Evolutionary conservation across 2,797 vertebrate genomes (phyloP).

Genomic region (Rhinatrema bivittatum): DNA sequence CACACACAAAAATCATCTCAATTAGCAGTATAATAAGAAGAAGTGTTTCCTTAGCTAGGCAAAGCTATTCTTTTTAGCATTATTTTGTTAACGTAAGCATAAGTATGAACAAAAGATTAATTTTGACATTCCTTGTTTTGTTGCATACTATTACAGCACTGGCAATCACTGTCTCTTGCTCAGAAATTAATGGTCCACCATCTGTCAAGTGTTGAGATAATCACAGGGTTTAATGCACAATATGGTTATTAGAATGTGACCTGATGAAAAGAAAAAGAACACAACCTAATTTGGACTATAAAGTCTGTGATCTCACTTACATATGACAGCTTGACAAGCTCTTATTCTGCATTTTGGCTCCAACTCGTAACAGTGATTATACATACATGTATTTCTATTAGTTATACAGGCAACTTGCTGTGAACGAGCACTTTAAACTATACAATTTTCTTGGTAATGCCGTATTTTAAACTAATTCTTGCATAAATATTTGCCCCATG

Average conservation of each 20-base stretch:
- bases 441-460: slow-evolving; percentile 46
- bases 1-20: no score
- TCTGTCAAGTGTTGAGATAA: slow-evolving; percentile 68
- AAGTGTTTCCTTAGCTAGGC: slow-evolving; percentile 36
- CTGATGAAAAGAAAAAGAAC: slow-evolving; percentile 60
- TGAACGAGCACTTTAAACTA: slow-evolving; percentile 43
- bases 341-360: slow-evolving; percentile 61
- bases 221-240: slow-evolving; percentile 64
- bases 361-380: slow-evolving; percentile 46
- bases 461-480: slow-evolving; percentile 38
- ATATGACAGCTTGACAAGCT: slow-evolving; percentile 63
- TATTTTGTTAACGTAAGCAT: slow-evolving; percentile 50
- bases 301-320: slow-evolving; percentile 62
- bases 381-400: slow-evolving; percentile 50
- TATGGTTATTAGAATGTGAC: slow-evolving; percentile 69
- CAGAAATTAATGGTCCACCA: slow-evolving; percentile 68
- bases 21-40: slow-evolving; percentile 17
- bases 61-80: slow-evolving; percentile 17
- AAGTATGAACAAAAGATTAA: slow-evolving; percentile 36
- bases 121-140: slow-evolving; percentile 63
- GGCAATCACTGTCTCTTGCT: slow-evolving; percentile 58
- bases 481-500: slow-evolving; percentile 33
- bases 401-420: slow-evolving; percentile 48
- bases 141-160: slow-evolving; percentile 38
- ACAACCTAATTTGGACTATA: slow-evolving; percentile 62